Conservation (phyloP, 1,140 invertebrate species). For the Orchestia grillus region DNA sequence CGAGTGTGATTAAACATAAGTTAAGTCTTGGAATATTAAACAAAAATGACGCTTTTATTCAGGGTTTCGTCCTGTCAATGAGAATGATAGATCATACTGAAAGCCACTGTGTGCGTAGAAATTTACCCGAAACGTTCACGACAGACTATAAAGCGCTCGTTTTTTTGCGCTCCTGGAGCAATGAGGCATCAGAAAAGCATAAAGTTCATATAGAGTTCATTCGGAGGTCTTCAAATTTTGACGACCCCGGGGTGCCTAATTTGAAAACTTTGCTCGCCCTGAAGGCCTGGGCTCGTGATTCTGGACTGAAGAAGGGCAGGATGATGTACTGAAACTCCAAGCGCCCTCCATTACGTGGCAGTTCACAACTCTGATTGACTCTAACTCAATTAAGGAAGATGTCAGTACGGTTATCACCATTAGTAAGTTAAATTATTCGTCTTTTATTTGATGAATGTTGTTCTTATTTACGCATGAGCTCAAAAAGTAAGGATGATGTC, state of each 20-base stretch:
- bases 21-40: no score
- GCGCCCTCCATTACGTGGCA: background rate
- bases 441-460: no score
- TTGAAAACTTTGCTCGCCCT: background rate
- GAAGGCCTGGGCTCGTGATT: background rate
- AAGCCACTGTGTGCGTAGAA: background rate
- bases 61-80: no score
- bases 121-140: background rate
- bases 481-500: no score
- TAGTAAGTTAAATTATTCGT: no score
- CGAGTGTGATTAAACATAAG: no score
- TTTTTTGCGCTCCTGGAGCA: background rate
- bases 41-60: no score
- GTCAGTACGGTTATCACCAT: background rate
- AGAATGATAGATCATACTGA: no score
- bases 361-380: background rate
- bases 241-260: background rate
- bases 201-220: background rate
- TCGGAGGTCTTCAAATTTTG: background rate
- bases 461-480: no score
- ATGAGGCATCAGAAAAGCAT: background rate
- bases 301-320: background rate
- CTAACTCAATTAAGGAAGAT: background rate
- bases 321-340: background rate
- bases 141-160: background rate